Percentiles rank a stretch among this genome's conserved stretches.
Conservation (phyloP, 37 sponge, comb jelly and placozoan species). For the Chondrilla cf. caribensis region DNA sequence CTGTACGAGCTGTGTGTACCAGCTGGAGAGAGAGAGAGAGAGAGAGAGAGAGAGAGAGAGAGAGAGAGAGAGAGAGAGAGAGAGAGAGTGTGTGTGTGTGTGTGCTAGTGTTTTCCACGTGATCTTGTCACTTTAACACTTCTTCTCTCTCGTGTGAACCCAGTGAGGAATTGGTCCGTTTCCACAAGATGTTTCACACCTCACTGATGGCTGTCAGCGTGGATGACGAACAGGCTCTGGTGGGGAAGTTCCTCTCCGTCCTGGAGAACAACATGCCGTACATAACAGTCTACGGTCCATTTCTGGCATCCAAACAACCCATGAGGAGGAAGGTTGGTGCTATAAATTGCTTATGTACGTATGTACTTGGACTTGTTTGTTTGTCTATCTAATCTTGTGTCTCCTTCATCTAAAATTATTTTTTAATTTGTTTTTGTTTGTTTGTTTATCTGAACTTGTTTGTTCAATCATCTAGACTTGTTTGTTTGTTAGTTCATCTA, state of each 20-base stretch:
- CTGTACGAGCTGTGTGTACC: slow-evolving; percentile 5
- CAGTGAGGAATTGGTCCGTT: slow-evolving; percentile 43
- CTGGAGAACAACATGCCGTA: slow-evolving; percentile 50
- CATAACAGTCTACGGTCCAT: slow-evolving; percentile 58
- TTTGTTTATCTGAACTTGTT: background rate
- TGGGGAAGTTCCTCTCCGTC: slow-evolving; percentile 26
- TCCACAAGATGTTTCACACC: slow-evolving; percentile 36
- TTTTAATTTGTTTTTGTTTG: background rate
- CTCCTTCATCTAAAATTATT: background rate
- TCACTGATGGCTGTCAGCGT: slow-evolving; percentile 19
- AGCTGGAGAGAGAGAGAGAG: background rate
- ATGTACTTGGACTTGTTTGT: background rate
- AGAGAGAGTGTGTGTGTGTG: slow-evolving; percentile 4
- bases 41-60: background rate
- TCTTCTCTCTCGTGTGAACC: slow-evolving; percentile 29
- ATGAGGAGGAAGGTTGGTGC: slow-evolving; percentile 47
- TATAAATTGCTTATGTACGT: background rate
- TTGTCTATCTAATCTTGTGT: background rate
- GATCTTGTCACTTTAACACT: background rate
- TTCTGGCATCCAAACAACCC: slow-evolving; percentile 30
- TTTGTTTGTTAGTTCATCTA: background rate
- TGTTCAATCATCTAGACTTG: background rate
- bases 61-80: background rate
- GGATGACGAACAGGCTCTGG: slow-evolving; percentile 34
- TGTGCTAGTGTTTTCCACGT: background rate